Base-by-base conservation (phyloP, 2,113 vertebrate species). In the Periophthalmodon schlosseri region DNA sequence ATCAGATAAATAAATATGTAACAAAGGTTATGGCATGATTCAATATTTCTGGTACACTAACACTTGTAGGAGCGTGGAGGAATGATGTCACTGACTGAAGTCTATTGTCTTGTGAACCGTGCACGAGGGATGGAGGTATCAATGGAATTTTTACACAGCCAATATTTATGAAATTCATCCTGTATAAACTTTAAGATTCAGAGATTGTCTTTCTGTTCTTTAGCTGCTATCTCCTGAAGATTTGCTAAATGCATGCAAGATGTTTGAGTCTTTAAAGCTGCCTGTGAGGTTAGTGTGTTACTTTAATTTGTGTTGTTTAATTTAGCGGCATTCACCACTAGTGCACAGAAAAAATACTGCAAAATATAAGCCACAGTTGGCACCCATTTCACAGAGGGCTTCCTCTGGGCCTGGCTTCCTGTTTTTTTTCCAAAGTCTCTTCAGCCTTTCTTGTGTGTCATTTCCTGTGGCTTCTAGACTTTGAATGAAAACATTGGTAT, bases 31-130 rank as follows among this genome's bases (percentile, higher is more conserved):
- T 1, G 20, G 52, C 52, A 54, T 54, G 6, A n/a, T 54, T 54
- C 20, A 54, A 5, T 54, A 54, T 64, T 36, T 10, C n/a, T n/a
- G 2, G 18, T 47, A n/a, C 52, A n/a, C 20, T 54, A 8, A 20
- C 18, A 54, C 15, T 72, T 36, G 44, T 79, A 99, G 98, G 98
- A 99, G 82, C 94, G 95, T 72, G 97, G 97, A 0, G 97, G 97
- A 28, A 98, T 99, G 93, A 97, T 99, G 97, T 96, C 96, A 0
- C 95, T 99, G 18, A 98, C 97, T 0, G 98, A 99, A 77, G 97
- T 99, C 20, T 99, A 99, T 90, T 99, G 98, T 76, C 92, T 98
- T 63, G 96, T 99, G 50, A 99, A 99, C 80, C 93, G 98, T 0
- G 98, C 98, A 3, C 92, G 98, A 81, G 98, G 98, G 65, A 95